A percentile compares a stretch with the other conserved stretches of the same genome.
phyloP scores from a whole-genome alignment of 2,113 vertebrate genomes.

The Phaethornis superciliosus region DNA sequence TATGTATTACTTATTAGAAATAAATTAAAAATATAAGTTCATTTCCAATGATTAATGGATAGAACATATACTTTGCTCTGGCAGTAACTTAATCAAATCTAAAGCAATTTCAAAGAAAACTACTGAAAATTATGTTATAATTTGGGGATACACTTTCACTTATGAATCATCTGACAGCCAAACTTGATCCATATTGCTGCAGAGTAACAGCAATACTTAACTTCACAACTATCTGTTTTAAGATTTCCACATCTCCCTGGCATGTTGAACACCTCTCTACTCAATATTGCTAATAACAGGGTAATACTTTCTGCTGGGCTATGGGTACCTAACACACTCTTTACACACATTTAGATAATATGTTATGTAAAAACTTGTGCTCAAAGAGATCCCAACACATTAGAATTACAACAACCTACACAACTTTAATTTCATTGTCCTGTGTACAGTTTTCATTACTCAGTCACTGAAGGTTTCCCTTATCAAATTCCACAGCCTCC shows the following conservation, averaged over 20 bases:
- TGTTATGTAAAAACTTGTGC: not conserved
- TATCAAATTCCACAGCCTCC: not conserved
- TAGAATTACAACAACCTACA: not conserved
- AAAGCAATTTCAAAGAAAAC: not conserved
- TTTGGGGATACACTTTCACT: not conserved
- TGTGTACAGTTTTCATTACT: not conserved
- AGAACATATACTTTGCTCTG: not conserved
- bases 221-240: not conserved
- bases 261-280: not conserved
- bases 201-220: not conserved
- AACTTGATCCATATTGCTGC: not conserved
- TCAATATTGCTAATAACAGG: not conserved
- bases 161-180: not conserved
- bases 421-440: not conserved
- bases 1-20: conserved; percentile 45
- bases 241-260: not conserved
- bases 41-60: conserved; percentile 12
- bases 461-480: not conserved
- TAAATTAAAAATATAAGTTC: conserved; percentile 32
- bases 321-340: not conserved
- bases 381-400: not conserved
- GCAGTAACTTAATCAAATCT: conserved; percentile 15
- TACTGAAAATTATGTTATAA: not conserved
- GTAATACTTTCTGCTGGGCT: not conserved
- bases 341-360: not conserved